Evolutionary conservation across 2,888 invertebrate species (phyloP), one percentile per base, ranked within the genome.

Genomic region (Lordiphosa fenestrarum): DNA sequence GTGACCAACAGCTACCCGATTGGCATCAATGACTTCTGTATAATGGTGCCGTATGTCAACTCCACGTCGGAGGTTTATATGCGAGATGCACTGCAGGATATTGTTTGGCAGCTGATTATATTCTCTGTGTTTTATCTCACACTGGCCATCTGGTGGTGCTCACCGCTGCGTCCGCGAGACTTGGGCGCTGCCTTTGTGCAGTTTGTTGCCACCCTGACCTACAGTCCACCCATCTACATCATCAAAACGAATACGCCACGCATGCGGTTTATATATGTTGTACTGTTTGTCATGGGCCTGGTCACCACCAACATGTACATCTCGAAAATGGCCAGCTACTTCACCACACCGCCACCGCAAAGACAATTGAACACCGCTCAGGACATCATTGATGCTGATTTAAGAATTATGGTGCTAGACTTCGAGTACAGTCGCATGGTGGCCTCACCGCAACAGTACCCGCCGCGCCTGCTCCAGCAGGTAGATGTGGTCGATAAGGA

Each of bases 1-100:
- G 48, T 73, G 2, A 73, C 73, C 39, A 53, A 59, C 2, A 86
- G 88, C 61, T 86, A 88, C 53, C 88, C 88, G 1, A 75, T 88
- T 4, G 80, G 78, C 33, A 82, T 86, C 6, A 86, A 81, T 50
- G 87, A 87, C 25, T 80, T 80, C 69, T 88, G 87, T 46, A 25
- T 88, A 2, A 86, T 88, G 82, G 81, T 88, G 12, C 88, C 88
- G 0, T 76, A 63, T 44, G 66, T 61, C 2, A 85, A 83, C 52
- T 76, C 86, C 0, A 56, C 78, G 1, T 74, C 74, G 15, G 71
- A 85, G 7, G 41, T 69, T 6, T 88, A 80, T 40, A 54, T 86
- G 5, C 52, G 56, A 2, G 69, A 73, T 6, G 77, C 82, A 0
- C 66, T 88, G 9, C 58, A 80, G 21, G 1, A 49, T 0, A 54